Base-by-base conservation (phyloP, 2,113 vertebrate genomes). In the Laterallus jamaicensis region DNA sequence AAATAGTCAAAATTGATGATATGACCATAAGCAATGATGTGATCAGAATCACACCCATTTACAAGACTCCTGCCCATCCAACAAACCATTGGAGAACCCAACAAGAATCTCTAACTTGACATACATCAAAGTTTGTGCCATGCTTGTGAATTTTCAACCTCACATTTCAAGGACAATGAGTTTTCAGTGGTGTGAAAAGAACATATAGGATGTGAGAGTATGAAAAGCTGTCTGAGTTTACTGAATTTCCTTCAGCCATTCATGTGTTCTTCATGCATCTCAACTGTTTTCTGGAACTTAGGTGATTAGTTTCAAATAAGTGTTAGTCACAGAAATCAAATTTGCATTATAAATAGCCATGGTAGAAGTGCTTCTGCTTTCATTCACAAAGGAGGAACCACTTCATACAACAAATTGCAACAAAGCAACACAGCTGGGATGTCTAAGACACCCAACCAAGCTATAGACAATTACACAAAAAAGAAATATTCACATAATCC, bases 351-450 rank as follows among this genome's bases (percentile, higher is more conserved):
- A 69, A 92, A 82, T 58, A 35, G 29, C 58, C 39, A 21, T 37
- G 37, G 56, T 24, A 97, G 59, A 86, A 96, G 28, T 69, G 28
- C n/a, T 86, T 77, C 62, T 92, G 49, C 32, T 75, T 86, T 86
- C 70, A 91, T 59, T 11, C 37, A 66, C 78, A 68, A 68, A 90
- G 56, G 32, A 86, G 28, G 25, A 92, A 78, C 42, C 21, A 66
- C 22, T 95, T 81, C 62, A 64, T 62, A 54, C 9, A 85, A 71
- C 0, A 3, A 88, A 54, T 11, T 75, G 20, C 32, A 63, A 44
- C 54, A 78, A 67, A 84, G 11, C 47, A 70, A 68, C 55, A 64
- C 47, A 75, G 29, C 39, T 88, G 49, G 52, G 40, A 54, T 75
- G 49, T 44, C 68, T 75, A 22, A 64, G 52, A 84, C 52, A 29